Conservation (phyloP, 2,888 invertebrate species). For the Pediacus dermestoides region DNA sequence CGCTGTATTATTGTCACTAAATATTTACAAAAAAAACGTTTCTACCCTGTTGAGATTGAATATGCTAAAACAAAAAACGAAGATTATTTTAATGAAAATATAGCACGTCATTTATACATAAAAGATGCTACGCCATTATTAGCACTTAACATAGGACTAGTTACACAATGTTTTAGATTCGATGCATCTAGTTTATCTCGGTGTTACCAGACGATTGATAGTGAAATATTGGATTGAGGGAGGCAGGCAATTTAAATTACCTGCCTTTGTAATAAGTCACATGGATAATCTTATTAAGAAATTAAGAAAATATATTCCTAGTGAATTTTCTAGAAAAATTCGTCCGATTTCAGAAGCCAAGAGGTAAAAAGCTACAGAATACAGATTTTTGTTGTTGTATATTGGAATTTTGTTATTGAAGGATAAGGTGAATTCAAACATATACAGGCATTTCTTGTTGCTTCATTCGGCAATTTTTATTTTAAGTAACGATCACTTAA, state of each 20-base stretch:
- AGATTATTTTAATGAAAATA: conserved; percentile 10
- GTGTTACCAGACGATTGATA: conserved; percentile 18
- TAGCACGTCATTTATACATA: conserved; percentile 9
- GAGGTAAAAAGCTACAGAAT: conserved; percentile 17
- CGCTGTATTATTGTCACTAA: conserved; percentile 10
- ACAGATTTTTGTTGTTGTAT: conserved; percentile 12
- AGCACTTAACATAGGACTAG: conserved; percentile 12
- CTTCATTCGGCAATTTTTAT: conserved; percentile 15
- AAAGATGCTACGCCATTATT: conserved; percentile 16
- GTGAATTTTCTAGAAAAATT: conserved; percentile 8
- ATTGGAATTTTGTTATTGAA: conserved; percentile 2
- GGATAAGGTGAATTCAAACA: conserved; percentile 5
- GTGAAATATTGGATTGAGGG: conserved; percentile 12
- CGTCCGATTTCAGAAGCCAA: conserved; percentile 13
- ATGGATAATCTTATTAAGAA: conserved; percentile 8
- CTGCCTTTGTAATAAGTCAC: conserved; percentile 9
- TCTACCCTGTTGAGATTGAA: conserved; percentile 12
- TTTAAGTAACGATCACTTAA: conserved; percentile 7
- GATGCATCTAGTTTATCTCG: conserved; percentile 21
- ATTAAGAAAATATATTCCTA: conserved; percentile 8
- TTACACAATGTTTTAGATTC: conserved; percentile 18
- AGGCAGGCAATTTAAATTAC: conserved; percentile 12
- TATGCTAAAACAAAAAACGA: too few species aligned
- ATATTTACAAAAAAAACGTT: conserved; percentile 13
- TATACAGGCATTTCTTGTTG: conserved; percentile 12